Base-by-base conservation (phyloP, 2,888 invertebrate genomes). In the Phaonia tiefii region DNA sequence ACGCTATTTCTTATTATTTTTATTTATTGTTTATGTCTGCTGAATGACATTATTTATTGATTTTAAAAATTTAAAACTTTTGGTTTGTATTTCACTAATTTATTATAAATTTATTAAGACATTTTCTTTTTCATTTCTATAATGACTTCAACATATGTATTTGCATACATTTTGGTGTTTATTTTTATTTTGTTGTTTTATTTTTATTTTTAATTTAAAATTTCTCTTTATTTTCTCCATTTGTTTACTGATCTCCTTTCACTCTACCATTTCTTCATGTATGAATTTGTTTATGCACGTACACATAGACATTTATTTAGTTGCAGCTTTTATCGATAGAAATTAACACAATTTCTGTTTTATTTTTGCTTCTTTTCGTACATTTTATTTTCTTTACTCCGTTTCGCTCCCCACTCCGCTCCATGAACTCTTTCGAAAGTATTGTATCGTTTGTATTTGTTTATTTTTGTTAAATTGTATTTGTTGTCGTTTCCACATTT, bases 391-490 rank as follows among this genome's bases (percentile, higher is more conserved):
- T 37, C 26, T 51, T 63, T 63, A 42, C 54, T 74, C 10, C 37
- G 51, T 31, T 71, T 73, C 56, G 37, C 15, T 74, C 56, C 25
- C 54, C 54, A 49, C 54, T n/a, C 37, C 54, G 26, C 20, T 8
- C 67, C 26, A 13, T 15, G 49, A 65, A 3, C 69, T 31, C 72
- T 42, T n/a, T 66, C 56, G 56, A 13, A 49, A 67, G 10, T 22
- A 39, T 56, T 10, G 37, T 54, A 39, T 56, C n/a, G 37, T 54
- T 49, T 70, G 54, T 56, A 37, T 13, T 71, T 31, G 3, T 60
- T 39, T 60, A 13, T 63, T 49, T 70, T 65, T 56, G 46, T 13
- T 71, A 5, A 31, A 8, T 63, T 22, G 7, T 39, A 13, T 13
- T 44, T 39, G 22, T 5, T 44, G 1, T 44, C 44, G 0, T 44